Evolutionary conservation across 1,140 invertebrate species (phyloP).

Genomic region (Nasonia vitripennis): DNA sequence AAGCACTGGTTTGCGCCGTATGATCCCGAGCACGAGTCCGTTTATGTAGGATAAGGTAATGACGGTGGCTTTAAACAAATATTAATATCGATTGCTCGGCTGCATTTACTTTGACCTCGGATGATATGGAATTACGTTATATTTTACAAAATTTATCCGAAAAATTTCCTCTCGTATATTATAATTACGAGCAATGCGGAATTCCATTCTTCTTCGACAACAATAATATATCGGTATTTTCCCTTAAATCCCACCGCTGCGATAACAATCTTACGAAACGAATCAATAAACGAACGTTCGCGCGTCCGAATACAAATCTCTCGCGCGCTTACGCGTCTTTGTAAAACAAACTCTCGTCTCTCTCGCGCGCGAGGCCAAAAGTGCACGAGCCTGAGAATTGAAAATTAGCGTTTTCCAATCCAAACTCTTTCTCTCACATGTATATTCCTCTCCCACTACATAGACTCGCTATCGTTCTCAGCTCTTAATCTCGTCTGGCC

Average conservation of each 20-base stretch:
- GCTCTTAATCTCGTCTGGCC: slow-evolving; percentile 32
- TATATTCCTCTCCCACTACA: background rate
- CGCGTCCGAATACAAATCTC: background rate
- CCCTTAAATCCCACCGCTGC: background rate
- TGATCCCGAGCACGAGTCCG: background rate
- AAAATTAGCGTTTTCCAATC: slow-evolving; percentile 24
- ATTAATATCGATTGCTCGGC: slow-evolving; percentile 31
- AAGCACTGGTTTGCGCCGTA: slow-evolving; percentile 18
- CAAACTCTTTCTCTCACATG: background rate
- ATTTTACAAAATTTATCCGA: too few relatives aligned
- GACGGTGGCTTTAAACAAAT: slow-evolving; percentile 46
- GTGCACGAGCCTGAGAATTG: slow-evolving; percentile 15
- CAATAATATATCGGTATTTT: background rate
- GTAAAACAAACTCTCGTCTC: slow-evolving; percentile 21
- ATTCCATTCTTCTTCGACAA: background rate
- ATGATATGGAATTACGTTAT: background rate
- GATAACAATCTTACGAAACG: slow-evolving; percentile 39
- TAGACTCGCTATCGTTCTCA: background rate
- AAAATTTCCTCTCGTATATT: too few relatives aligned
- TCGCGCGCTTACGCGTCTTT: background rate
- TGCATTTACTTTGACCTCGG: background rate
- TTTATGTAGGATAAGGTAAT: background rate
- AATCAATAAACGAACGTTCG: slow-evolving; percentile 35
- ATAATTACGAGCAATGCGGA: too few relatives aligned
- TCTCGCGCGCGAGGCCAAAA: background rate